Evolutionary conservation across 2,888 invertebrate species (phyloP).

Genomic region (Megastigmus dorsalis): DNA sequence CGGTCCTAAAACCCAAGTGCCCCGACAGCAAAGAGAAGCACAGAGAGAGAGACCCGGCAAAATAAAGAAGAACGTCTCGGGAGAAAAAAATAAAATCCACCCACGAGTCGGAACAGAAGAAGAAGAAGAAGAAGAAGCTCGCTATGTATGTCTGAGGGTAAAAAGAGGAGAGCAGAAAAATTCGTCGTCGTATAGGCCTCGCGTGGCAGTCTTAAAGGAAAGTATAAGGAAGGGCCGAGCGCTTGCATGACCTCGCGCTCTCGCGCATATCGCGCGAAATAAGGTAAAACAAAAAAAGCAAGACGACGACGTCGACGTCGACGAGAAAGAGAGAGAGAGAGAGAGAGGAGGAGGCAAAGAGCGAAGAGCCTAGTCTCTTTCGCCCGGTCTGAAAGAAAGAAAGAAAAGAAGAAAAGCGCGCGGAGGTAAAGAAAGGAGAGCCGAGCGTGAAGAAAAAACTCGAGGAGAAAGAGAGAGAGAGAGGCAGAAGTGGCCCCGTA

Average conservation of each 20-base stretch:
- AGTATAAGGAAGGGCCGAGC: background rate
- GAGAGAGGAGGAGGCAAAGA: background rate
- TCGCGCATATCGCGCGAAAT: slow-evolving; percentile 40
- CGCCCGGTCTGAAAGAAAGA: slow-evolving; percentile 2
- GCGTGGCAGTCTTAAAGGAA: slow-evolving; percentile 14
- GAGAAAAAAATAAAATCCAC: too few relatives aligned
- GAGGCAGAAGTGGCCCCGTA: slow-evolving; percentile 20
- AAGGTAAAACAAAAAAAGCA: slow-evolving; percentile 52
- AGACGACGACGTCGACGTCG: slow-evolving; percentile 28
- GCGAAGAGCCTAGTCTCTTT: background rate
- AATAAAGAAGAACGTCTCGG: background rate
- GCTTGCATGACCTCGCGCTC: slow-evolving; percentile 37
- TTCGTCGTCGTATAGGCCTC: slow-evolving; percentile 6
- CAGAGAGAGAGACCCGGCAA: background rate
- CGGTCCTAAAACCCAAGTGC: slow-evolving; percentile 12
- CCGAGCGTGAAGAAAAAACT: slow-evolving; percentile 44
- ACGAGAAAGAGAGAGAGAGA: slow-evolving; percentile 25
- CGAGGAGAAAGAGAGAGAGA: background rate
- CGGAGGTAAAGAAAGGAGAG: slow-evolving; percentile 49
- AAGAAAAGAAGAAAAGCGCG: slow-evolving; percentile 17
- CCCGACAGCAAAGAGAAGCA: background rate
- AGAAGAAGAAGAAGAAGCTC: background rate
- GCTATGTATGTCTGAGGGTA: too few relatives aligned
- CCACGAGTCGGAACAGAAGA: background rate
- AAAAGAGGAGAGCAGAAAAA: background rate